phyloP scores from a whole-genome alignment of 2,888 invertebrate genomes.

The Orthosia incerta region DNA sequence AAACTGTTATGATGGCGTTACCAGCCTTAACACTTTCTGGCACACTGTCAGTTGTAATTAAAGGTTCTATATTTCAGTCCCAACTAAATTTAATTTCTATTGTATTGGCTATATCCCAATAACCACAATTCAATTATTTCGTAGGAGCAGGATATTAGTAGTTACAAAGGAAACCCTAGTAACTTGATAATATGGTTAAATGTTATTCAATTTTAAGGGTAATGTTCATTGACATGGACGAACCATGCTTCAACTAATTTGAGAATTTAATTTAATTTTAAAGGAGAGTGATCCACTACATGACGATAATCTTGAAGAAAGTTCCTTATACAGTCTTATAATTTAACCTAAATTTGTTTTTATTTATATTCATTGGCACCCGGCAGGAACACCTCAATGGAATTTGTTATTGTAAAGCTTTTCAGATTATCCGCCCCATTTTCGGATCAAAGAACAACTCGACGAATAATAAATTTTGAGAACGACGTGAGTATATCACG shows the following conservation, averaged over 20 bases:
- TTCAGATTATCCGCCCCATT: conserved; percentile 3
- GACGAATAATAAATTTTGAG: conserved; percentile 24
- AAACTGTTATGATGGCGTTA: neutral
- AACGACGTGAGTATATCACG: conserved; percentile 24
- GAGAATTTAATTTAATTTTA: conserved; percentile 31
- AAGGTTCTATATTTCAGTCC: conserved; percentile 1
- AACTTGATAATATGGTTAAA: conserved; percentile 45
- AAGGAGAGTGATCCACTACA: neutral
- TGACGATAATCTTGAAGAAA: neutral
- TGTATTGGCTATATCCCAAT: conserved; percentile 16
- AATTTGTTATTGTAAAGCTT: conserved; percentile 4
- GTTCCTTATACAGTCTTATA: neutral
- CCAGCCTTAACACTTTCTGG: neutral
- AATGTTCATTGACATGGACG: conserved; percentile 15
- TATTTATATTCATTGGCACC: neutral
- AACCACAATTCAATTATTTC: conserved; percentile 34
- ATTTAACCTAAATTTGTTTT: neutral
- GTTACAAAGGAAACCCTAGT: conserved; percentile 28
- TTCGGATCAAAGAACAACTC: conserved; percentile 41
- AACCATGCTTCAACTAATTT: conserved; percentile 21
- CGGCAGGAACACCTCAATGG: conserved; percentile 29
- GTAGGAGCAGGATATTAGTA: conserved; percentile 16
- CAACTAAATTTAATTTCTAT: conserved; percentile 1
- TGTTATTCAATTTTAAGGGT: conserved; percentile 44
- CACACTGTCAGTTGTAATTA: neutral